Base-by-base conservation (phyloP, 1,140 invertebrate species). In the Megathymus violae region DNA sequence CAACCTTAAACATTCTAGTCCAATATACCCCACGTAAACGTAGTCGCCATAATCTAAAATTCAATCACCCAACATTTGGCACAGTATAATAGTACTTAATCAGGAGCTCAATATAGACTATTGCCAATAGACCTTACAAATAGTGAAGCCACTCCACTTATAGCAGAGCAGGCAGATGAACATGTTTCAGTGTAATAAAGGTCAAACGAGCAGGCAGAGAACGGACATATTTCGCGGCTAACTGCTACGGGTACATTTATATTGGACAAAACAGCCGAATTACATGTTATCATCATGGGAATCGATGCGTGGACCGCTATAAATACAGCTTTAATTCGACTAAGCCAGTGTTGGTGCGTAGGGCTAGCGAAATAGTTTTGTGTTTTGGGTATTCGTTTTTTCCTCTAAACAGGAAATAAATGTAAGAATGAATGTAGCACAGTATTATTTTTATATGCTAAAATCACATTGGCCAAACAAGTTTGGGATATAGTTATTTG, bases 271-370 rank as follows among this genome's bases (percentile, higher is more conserved):
- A 78, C 70, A 66, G 62, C 68, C 62, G 64, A 74, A 74, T 74
- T 68, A 69, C 72, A 73, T 48, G 74, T 65, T 72, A 79, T 77
- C 67, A 67, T 67, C 75, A 75, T 70, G 74, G 77, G 75, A 80
- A 77, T 77, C 70, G 67, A 71, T 74, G 69, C 71, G 68, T 74
- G 71, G 67, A 75, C 67, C 65, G 68, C 68, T 66, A 72, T 78
- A 78, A 81, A 78, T 78, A 76, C 63, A 59, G 62, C 63, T 74
- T 74, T 75, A 76, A 79, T 76, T 79, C 67, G 63, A 46, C 74
- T 68, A 72, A 70, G 68, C 69, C 56, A 17, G 52, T 60, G 48
- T 67, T 25, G 48, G 50, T 40, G 13, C 22, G 46, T 62, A 73
- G 72, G 69, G 73, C 41, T 74, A 64, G 43, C 66, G 40, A 38